Conservation (phyloP, 2,113 vertebrate genomes). For the Puma concolor region DNA sequence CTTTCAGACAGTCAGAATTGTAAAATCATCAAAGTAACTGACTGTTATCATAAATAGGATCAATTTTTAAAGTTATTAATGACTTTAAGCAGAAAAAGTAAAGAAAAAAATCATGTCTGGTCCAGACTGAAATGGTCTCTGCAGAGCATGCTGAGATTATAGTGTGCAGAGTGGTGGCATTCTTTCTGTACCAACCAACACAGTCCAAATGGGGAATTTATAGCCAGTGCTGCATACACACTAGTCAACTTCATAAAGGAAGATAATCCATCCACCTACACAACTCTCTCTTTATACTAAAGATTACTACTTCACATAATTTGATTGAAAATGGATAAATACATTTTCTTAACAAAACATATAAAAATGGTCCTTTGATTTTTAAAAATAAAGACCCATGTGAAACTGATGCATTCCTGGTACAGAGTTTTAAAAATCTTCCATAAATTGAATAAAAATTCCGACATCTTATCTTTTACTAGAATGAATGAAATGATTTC, state of each 20-base stretch:
- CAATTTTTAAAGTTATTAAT: constrained; percentile 62
- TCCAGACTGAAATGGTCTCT: neutral
- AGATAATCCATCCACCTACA: neutral
- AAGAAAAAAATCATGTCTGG: neutral
- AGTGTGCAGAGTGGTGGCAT: too few relatives aligned
- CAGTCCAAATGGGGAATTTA: neutral
- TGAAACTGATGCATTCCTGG: neutral
- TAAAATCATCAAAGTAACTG: constrained; percentile 69
- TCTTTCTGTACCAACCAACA: neutral
- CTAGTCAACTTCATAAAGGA: neutral
- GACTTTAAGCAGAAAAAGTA: constrained; percentile 63
- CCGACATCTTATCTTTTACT: neutral
- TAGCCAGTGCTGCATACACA: neutral
- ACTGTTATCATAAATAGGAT: constrained; percentile 57
- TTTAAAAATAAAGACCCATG: neutral
- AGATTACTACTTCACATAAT: neutral
- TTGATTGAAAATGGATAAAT: neutral
- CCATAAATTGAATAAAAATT: neutral
- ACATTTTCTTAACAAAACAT: neutral
- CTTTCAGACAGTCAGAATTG: constrained; percentile 51
- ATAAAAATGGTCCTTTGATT: neutral
- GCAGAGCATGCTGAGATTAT: neutral
- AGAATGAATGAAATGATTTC: neutral
- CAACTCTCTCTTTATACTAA: neutral
- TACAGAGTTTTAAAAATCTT: neutral